Conservation (phyloP, 1,140 invertebrate genomes). For the Drosophila fuyamai region DNA sequence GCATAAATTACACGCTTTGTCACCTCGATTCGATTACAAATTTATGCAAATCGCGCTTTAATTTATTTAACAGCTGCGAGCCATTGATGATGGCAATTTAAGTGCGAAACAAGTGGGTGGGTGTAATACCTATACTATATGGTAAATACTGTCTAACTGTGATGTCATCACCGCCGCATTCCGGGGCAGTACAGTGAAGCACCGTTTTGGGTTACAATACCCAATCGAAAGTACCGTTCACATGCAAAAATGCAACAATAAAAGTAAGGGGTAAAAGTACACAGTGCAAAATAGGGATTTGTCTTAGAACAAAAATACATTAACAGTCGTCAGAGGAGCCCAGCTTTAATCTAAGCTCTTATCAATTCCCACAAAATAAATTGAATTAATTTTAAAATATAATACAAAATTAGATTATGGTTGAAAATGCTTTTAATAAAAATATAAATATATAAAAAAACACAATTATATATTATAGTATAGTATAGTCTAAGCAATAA, state of each 20-base stretch:
- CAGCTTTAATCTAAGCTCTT: no score
- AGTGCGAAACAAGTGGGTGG: slow-evolving; percentile 26
- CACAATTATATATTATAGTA: no score
- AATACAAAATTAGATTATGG: no score
- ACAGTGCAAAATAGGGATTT: not conserved
- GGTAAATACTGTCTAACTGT: slow-evolving; percentile 18
- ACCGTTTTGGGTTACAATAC: slow-evolving; percentile 8
- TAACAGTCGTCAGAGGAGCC: no score
- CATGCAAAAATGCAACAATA: slow-evolving; percentile 33
- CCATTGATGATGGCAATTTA: slow-evolving; percentile 10
- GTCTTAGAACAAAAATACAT: not conserved
- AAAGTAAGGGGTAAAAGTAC: slow-evolving; percentile 8
- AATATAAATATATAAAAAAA: no score
- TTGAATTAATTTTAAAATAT: no score
- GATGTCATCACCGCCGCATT: slow-evolving; percentile 30
- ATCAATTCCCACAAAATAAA: no score
- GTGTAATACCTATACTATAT: not conserved
- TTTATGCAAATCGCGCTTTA: slow-evolving; percentile 44
- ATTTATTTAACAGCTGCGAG: slow-evolving; percentile 25
- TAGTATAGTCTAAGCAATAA: not conserved
- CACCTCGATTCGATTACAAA: slow-evolving; percentile 50
- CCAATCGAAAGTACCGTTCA: slow-evolving; percentile 14
- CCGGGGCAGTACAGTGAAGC: slow-evolving; percentile 10
- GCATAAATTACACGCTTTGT: slow-evolving; percentile 56
- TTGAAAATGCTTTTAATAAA: no score